phyloP scores from a whole-genome alignment of 2,888 invertebrate genomes.

The Blastobasis lacticolella region DNA sequence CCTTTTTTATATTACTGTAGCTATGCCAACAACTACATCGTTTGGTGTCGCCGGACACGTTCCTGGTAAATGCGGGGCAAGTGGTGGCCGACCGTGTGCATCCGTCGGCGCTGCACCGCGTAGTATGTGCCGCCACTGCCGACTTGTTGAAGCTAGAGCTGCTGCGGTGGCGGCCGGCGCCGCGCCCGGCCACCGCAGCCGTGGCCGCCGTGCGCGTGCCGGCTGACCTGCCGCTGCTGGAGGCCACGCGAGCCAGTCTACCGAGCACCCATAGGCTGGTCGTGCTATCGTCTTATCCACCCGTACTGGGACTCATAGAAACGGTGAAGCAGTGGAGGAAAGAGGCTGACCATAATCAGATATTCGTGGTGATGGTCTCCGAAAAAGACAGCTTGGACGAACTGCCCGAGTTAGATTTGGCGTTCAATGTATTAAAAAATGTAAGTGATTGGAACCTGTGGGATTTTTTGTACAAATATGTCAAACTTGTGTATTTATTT shows the following conservation, averaged over 20 bases:
- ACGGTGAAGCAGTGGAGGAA: slow-evolving; percentile 29
- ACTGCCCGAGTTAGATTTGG: slow-evolving; percentile 31
- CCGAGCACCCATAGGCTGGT: slow-evolving; percentile 24
- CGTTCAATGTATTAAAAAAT: slow-evolving; percentile 27
- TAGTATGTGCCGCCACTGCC: slow-evolving; percentile 19
- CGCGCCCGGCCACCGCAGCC: slow-evolving; percentile 16
- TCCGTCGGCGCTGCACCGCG: slow-evolving; percentile 20
- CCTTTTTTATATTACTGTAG: slow-evolving; percentile 10
- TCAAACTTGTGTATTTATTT: not conserved
- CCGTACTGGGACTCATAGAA: slow-evolving; percentile 23
- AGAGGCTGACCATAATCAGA: slow-evolving; percentile 22
- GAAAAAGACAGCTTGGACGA: slow-evolving; percentile 25
- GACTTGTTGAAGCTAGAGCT: slow-evolving; percentile 19
- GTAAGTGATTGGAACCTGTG: slow-evolving; percentile 21
- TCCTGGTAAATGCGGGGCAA: slow-evolving; percentile 25
- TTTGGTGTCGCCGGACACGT: slow-evolving; percentile 20
- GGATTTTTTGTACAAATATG: not conserved
- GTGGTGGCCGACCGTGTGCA: slow-evolving; percentile 5
- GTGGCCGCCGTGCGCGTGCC: slow-evolving; percentile 22
- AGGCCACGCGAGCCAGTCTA: slow-evolving; percentile 18
- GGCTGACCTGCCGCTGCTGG: slow-evolving; percentile 23
- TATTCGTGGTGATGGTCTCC: slow-evolving; percentile 31
- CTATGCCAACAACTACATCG: slow-evolving; percentile 21
- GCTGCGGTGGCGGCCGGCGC: slow-evolving; percentile 23
- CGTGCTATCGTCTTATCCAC: slow-evolving; percentile 28